A percentile compares a stretch with the other conserved stretches of the same genome.
phyloP scores from a whole-genome alignment of 2,797 vertebrate species.

The Anabacerthia variegaticeps region DNA sequence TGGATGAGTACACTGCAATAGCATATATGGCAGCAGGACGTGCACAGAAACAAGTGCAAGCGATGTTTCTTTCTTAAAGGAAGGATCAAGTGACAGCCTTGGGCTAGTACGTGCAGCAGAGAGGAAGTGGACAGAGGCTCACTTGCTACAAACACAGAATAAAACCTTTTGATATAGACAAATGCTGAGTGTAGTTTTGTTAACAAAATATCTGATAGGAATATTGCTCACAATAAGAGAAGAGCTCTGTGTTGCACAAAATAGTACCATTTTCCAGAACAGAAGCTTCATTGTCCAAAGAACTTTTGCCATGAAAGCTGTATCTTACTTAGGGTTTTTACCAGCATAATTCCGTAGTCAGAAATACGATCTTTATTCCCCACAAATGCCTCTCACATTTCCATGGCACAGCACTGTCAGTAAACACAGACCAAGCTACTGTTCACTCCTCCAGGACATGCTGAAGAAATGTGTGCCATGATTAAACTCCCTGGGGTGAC shows the following conservation, averaged over 20 bases:
- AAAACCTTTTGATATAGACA: neutral
- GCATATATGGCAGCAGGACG: neutral
- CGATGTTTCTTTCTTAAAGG: neutral
- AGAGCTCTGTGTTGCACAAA: neutral
- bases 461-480: neutral
- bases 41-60: neutral
- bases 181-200: neutral
- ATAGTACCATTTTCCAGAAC: neutral
- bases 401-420: neutral
- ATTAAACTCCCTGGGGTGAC: constrained; percentile 19
- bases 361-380: neutral
- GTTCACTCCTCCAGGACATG: neutral
- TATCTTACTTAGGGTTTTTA: neutral
- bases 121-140: neutral
- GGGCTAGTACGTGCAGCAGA: neutral
- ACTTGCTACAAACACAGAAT: neutral
- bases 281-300: neutral
- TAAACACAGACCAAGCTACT: constrained; percentile 1
- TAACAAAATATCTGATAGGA: neutral
- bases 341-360: neutral
- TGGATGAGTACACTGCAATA: neutral
- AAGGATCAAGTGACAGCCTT: neutral
- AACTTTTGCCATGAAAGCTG: neutral
- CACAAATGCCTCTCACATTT: constrained; percentile 8
- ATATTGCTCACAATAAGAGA: neutral